Evolutionary conservation across 2,888 invertebrate species (phyloP), one percentile per base, ranked within the genome.

Genomic region (Dusona sp.): DNA sequence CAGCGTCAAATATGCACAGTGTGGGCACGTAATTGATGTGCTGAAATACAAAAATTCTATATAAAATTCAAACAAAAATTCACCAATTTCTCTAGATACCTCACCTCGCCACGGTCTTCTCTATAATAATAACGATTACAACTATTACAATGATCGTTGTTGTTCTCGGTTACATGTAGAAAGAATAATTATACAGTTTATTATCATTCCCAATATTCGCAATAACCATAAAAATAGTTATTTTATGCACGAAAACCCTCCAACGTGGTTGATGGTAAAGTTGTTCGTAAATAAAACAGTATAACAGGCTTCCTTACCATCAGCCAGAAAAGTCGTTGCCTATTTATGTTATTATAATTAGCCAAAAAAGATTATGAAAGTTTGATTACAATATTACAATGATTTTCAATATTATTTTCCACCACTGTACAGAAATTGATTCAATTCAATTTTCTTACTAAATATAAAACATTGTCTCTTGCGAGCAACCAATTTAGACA

Each of bases 301-400:
- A 42, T 13, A 25, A 68, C 22, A 22, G 42, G 42, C 68, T 42
- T 68, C 68, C 1, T 68, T 68, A 68, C 68, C 68, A 68, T 68
- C 68, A 68, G 68, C 68, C 42, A 68, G 42, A 42, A 68, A 68
- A 25, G 42, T 68, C 2, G 68, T 42, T 42, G 13, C 25, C 68
- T 68, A 16, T 22, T 22, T 25, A 9, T 1, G 11, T 57, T 22
- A 25, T 13, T 25, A 25, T 19, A 6, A 48, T 48, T n/a, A 19
- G 4, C 3, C 7, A 54, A 25, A n/a, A 64, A 64, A 16, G 6
- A 64, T 33, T 1, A n/a, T 22, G 61, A n/a, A 29, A 64, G 16
- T 48, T 48, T 19, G 19, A 48, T 48, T 48, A 7, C 19, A 45
- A 3, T 16, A 3, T 45, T 2, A 16, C 2, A 3, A 19, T 42